phyloP scores from a whole-genome alignment of 2,888 invertebrate species.

The Drosophila acutilabella region DNA sequence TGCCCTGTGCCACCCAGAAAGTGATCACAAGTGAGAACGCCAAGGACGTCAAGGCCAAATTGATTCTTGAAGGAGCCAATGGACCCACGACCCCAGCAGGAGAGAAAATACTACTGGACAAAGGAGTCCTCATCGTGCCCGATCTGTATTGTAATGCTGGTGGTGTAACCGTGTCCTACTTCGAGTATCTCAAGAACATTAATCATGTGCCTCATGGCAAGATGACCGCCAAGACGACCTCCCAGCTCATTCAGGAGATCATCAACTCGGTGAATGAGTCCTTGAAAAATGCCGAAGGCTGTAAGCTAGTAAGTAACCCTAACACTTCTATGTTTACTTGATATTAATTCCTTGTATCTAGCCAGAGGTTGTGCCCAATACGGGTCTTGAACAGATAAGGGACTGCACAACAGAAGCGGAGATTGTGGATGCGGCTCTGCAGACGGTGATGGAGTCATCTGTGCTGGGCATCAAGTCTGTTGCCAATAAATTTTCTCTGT shows the following conservation, averaged over 20 bases:
- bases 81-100: conserved; percentile 98
- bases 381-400: conserved; percentile 51
- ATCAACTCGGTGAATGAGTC: conserved; percentile 79
- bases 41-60: conserved; percentile 93
- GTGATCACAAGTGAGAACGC: conserved; percentile 97
- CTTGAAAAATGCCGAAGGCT: conserved; percentile 10
- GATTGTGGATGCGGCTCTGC: conserved; percentile 98
- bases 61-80: conserved; percentile 98
- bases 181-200: conserved; percentile 99
- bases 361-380: conserved; percentile 68
- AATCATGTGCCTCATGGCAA: conserved; percentile 99
- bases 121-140: conserved; percentile 96
- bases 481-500: conserved; percentile 95
- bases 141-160: conserved; percentile 96
- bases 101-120: conserved; percentile 94
- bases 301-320: conserved; percentile 38
- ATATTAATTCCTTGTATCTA: conserved; percentile 9
- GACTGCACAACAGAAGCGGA: conserved; percentile 95
- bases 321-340: background rate
- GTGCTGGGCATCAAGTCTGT: conserved; percentile 97
- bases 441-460: conserved; percentile 98
- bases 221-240: conserved; percentile 94
- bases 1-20: conserved; percentile 98
- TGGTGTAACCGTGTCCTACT: conserved; percentile 99
- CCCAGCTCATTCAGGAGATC: conserved; percentile 68